These are phyloP conservation scores for Dolichallabes microphthalmus DNA, from an alignment of 2,113 vertebrate species.

Conservation along the genomic window DNA sequence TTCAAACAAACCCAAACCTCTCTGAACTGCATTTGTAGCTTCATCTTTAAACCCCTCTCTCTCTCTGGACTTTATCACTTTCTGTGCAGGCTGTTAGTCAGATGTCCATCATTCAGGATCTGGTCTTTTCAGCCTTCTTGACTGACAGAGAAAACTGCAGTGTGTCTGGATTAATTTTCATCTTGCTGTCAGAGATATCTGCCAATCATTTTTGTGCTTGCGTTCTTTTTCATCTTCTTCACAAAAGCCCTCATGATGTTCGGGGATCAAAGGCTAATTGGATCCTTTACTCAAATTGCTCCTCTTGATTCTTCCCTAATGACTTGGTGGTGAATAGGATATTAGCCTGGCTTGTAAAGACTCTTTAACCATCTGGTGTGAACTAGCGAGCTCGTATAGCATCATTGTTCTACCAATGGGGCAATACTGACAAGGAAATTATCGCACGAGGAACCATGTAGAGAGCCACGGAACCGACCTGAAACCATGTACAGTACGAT, in stretches of 20 bases:
- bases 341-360: neutral
- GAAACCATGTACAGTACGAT: neutral
- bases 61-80: neutral
- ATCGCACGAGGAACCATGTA: neutral
- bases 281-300: neutral
- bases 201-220: neutral
- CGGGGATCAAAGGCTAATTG: neutral
- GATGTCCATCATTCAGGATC: conserved; percentile 19
- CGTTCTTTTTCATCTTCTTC: too few relatives aligned
- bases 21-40: neutral
- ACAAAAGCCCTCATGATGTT: neutral
- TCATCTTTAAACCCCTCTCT: neutral
- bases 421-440: neutral
- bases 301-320: neutral
- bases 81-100: conserved; percentile 23
- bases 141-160: neutral
- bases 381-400: neutral
- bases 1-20: neutral
- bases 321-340: neutral
- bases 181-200: neutral
- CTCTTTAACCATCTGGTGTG: neutral
- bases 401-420: neutral
- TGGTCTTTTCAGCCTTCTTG: neutral
- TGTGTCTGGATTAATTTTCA: conserved; percentile 3
- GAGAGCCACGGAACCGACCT: neutral